Base-by-base conservation (phyloP, 1,140 invertebrate genomes). In the Holotrichia oblita region DNA sequence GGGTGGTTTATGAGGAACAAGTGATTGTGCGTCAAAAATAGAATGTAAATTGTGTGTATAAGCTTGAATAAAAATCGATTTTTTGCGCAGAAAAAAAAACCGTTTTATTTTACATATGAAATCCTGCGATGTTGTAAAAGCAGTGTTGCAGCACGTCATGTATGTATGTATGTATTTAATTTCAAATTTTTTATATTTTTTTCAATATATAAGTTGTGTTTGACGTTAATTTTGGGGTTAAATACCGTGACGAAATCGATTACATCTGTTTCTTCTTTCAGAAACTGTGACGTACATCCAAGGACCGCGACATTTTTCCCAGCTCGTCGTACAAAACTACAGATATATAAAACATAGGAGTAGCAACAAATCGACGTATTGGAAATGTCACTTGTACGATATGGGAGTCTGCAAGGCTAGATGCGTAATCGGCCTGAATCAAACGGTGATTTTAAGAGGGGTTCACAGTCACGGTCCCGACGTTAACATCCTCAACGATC, bases 311-410 rank as follows among this genome's bases (percentile, higher is more conserved):
- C 64, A 74, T 10, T 81, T 80, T 24, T 83, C 83, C 2, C 81
- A 80, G 12, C 76, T 85, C 8, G 55, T 83, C 9, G 76, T 85
- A 1, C 74, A 83, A 14, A 79, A 83, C 40, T 82, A 83, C 61
- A 80, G 80, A 64, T 85, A 83, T 64, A 61, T 85, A 12, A 85
- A 85, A 78, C 84, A 85, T 73, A 79, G 82, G 72, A 83, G 85
- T 64, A 78, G 76, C 0, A 76, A 82, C 40, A 81, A 61, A 24
- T 79, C 78, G 7, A 83, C 83, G 3, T 85, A 85, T 64, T 85
- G 85, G 85, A 85, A 85, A 78, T 85, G 85, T 77, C 78, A 82
- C 22, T 69, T 81, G 0, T 85, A 85, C 48, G 84, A 85, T 76
- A 79, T 59, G 34, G 82, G 82, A 9, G 10, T 24, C 12, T 85